Base-by-base conservation (phyloP, 2,113 vertebrate genomes). In the Sapayoa aenigma region DNA sequence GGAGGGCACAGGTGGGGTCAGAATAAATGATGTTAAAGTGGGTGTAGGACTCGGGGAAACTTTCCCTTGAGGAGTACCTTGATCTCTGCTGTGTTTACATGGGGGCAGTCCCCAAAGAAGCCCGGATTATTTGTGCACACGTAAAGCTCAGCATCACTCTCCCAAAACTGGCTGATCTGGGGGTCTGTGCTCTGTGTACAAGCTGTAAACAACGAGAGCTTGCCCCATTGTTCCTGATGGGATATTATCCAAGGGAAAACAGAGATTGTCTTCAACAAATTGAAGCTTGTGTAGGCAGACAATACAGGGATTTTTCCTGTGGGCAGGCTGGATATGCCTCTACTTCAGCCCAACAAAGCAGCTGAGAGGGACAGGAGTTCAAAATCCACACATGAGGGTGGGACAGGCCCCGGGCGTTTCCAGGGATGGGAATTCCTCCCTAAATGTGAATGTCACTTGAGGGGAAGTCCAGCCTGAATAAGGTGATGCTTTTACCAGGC, bases 171-270 rank as follows among this genome's bases (percentile, higher is more conserved):
- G 39, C 3, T 1, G 24, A 14, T 28, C 33, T n/a, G 46, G 2
- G 12, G 46, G 14, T 52, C 59, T 71, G n/a, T 41, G 47, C 58
- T 59, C 16, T 21, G 27, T 37, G 63, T 35, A 6, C 6, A 6
- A 84, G 59, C 77, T 82, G 74, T 89, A 93, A 94, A 95, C 87
- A 85, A 76, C n/a, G 62, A 83, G 71, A 79, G 37, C 28, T 67
- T 28, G 37, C 49, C 56, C 79, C 83, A 39, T 92, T 97, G 92
- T 94, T 95, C 88, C 67, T 52, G 41, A 31, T 47, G 85, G 88
- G 87, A 76, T 66, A 44, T 72, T 58, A 60, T 89, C 95, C 91
- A 91, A 86, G 47, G 72, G 49, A 81, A 84, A 90, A 90, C 84
- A 93, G 47, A 67, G 87, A 18, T 39, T 81, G 71, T 59, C 71